phyloP scores from a whole-genome alignment of 2,888 invertebrate genomes.

The Apotomis capreana region DNA sequence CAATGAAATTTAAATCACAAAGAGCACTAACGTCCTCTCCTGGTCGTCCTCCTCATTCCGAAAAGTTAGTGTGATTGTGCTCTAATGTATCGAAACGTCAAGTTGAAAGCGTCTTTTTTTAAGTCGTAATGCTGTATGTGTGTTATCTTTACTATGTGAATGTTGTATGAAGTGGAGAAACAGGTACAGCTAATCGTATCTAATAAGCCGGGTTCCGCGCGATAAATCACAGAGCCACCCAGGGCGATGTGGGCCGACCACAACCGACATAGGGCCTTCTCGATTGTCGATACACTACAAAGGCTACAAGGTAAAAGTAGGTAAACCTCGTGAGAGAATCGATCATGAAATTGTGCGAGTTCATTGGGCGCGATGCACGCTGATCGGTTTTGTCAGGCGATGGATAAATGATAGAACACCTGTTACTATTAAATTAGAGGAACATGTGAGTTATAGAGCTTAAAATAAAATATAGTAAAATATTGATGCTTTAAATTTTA shows the following conservation, averaged over 20 bases:
- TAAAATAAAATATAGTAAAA: too few species aligned
- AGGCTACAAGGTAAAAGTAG: neutral
- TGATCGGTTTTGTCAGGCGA: neutral
- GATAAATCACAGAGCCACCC: conserved; percentile 60
- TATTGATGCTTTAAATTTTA: too few species aligned
- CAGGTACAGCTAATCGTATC: conserved; percentile 53
- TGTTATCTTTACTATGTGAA: neutral
- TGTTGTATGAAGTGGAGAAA: conserved; percentile 44
- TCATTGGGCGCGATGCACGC: too few species aligned
- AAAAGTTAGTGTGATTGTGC: too few species aligned
- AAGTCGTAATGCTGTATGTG: neutral
- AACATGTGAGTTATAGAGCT: too few species aligned
- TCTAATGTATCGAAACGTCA: too few species aligned
- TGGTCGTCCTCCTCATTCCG: too few species aligned
- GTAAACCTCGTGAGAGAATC: conserved; percentile 32
- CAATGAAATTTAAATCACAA: too few species aligned
- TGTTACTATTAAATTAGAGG: too few species aligned
- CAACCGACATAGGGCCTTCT: conserved; percentile 29
- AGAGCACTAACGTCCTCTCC: too few species aligned
- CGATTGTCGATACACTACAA: conserved; percentile 14
- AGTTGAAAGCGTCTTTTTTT: too few species aligned
- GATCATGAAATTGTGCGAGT: conserved; percentile 8
- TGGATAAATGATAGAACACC: too few species aligned
- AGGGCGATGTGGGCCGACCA: conserved; percentile 53
- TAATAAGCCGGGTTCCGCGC: conserved; percentile 53